Percentiles rank a stretch among this genome's conserved stretches.
These are phyloP conservation scores for Gallinago nigripennis DNA, from an alignment of 2,797 vertebrate genomes.

Conservation along the genomic window DNA sequence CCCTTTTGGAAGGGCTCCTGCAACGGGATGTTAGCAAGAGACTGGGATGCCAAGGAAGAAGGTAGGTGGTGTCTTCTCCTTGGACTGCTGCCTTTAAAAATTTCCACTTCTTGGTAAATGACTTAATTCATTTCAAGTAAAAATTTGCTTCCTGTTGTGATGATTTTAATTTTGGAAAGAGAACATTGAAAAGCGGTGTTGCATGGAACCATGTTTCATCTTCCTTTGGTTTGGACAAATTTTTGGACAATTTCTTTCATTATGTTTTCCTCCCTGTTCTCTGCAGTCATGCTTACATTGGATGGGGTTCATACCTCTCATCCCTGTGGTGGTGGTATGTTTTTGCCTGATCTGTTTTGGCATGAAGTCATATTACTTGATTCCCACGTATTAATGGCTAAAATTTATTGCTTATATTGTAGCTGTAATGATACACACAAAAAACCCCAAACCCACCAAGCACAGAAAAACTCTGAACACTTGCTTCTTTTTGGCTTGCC, in stretches of 20 bases:
- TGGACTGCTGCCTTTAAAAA: background rate
- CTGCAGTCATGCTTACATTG: background rate
- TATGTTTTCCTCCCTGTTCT: background rate
- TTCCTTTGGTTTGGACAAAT: background rate
- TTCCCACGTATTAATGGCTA: background rate
- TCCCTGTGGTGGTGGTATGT: background rate
- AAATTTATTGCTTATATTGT: background rate
- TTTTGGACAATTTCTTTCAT: background rate
- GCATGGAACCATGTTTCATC: background rate
- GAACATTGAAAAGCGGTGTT: background rate
- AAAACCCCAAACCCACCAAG: background rate
- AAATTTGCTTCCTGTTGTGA: slow-evolving; percentile 35
- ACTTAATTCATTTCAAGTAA: background rate
- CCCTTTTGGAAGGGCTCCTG: slow-evolving; percentile 91
- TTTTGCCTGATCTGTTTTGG: slow-evolving; percentile 41
- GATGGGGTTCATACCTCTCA: background rate
- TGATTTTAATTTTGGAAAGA: slow-evolving; percentile 8
- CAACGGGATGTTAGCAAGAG: slow-evolving; percentile 91
- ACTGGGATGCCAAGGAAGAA: slow-evolving; percentile 89
- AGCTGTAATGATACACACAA: background rate
- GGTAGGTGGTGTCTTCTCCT: slow-evolving; percentile 76
- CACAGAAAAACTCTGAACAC: background rate
- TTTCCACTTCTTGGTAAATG: background rate
- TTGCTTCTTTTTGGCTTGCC: background rate
- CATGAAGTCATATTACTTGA: background rate